Base-by-base conservation (phyloP, 2,797 vertebrate genomes). In the Premnoplex brunnescens region DNA sequence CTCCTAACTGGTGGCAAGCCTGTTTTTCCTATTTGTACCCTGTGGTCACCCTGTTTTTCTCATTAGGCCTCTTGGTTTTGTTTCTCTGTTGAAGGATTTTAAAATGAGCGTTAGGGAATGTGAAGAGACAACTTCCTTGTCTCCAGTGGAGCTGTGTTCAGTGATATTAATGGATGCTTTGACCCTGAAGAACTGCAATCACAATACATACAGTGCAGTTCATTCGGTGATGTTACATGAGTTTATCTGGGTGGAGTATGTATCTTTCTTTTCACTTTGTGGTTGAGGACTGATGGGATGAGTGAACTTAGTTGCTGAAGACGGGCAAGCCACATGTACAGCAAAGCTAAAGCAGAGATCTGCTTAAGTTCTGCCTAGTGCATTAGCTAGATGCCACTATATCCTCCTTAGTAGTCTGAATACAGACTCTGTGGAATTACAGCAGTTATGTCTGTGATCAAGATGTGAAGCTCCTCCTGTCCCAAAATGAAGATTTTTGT, bases 31-130 rank as follows among this genome's bases (percentile, higher is more conserved):
- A 0, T 82, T 75, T 85, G 22, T 77, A 44, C 26, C 20, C 48
- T 41, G 8, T 68, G 63, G 49, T 76, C 77, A 89, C 72, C 66
- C 7, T 77, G 0, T 3, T 93, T 67, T 74, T 90, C 34, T 85
- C 13, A 17, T 71, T 91, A 90, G 87, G 51, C 41, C 49, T 95
- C 81, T 79, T 79, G 36, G 4, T 34, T 52, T 55, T 89, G 9
- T 63, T 82, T 85, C 80, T 72, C 52, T 95, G 23, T 92, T 68
- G 62, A 91, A 83, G n/a, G 52, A 71, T 81, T 90, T 81, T 27
- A 28, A 89, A 77, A 43, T 46, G 20, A 41, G 12, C 18, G 1
- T 52, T 69, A n/a, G n/a, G 20, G n/a, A 72, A 58, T 12, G 32
- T 4, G 4, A 49, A 59, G 67, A 92, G 36, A 74, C 37, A 68